Base-by-base conservation (phyloP, 2,888 invertebrate species). In the Drosophila eohydei region DNA sequence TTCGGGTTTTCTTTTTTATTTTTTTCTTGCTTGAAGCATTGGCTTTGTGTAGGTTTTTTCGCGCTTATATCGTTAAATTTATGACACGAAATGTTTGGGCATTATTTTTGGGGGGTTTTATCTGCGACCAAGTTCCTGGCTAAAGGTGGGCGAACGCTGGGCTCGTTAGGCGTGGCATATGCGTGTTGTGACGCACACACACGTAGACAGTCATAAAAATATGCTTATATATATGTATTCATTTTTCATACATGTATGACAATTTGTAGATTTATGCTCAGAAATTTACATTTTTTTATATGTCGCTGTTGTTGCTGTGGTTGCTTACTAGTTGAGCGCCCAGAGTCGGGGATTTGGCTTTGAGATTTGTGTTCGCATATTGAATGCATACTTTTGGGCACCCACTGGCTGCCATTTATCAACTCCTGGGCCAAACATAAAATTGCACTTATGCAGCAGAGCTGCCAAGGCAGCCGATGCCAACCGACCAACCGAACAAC, bases 41-140 rank as follows among this genome's bases (percentile, higher is more conserved):
- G 68, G 78, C 78, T 73, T 84, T 69, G 61, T 64, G 61, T 54
- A 16, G 55, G 36, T 78, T 71, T 64, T 80, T 72, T 74, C 71
- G 83, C 81, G 84, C 74, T 83, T 81, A 76, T 73, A 74, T 77
- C 79, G 89, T 89, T 79, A 89, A 89, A 89, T 89, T 84, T 84
- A 84, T 84, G 89, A 84, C 84, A 83, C 55, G 65, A 74, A 87
- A 84, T 89, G 74, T 81, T 83, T 85, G 77, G 80, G 86, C 76
- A 73, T 88, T 85, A 82, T 68, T 80, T 86, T 83, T 62, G 59
- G 69, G 52, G 9, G 52, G 59, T 62, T 83, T 76, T 85, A 88
- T 88, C 79, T 60, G 73, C 67, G 70, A 28, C 58, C 76, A 70
- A 59, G 70, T 71, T 56, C 40, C 46, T 30, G 41, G 55, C 54